phyloP scores from a whole-genome alignment of 23 tunicate genomes.

The Styela clava region DNA sequence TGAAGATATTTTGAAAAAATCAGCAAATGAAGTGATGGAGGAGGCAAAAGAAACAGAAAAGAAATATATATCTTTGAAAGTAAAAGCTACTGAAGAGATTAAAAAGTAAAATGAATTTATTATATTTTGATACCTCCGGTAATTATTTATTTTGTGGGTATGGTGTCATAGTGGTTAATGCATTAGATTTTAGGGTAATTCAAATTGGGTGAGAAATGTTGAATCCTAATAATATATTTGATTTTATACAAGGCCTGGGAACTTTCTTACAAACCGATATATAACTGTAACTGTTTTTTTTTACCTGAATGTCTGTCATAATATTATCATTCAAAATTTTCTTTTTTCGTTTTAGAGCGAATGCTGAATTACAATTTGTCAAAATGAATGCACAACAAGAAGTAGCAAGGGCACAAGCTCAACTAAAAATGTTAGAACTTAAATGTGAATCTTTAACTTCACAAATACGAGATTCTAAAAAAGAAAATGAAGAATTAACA shows the following conservation, averaged over 20 bases:
- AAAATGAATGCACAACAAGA: conserved; percentile 29
- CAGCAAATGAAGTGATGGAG: conserved; percentile 18
- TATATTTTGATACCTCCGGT: too few species aligned
- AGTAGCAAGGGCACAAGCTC: conserved; percentile 29
- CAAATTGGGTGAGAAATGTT: too few species aligned
- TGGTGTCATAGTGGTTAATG: too few species aligned
- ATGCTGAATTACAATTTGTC: conserved; percentile 13
- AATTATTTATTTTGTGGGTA: too few species aligned
- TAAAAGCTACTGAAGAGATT: not conserved
- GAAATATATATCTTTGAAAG: conserved; percentile 17
- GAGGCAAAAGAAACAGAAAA: conserved; percentile 23
- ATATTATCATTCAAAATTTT: too few species aligned
- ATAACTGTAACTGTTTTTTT: too few species aligned
- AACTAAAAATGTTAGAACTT: conserved; percentile 20
- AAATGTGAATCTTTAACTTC: conserved; percentile 24
- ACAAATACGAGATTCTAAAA: conserved; percentile 24
- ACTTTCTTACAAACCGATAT: too few species aligned
- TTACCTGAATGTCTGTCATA: too few species aligned
- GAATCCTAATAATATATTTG: too few species aligned
- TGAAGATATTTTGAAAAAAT: conserved; percentile 25
- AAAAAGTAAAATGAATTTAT: conserved; percentile 1
- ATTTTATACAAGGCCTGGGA: too few species aligned
- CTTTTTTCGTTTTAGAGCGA: conserved; percentile 21
- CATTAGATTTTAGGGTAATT: too few species aligned
- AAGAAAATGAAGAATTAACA: conserved; percentile 23